Evolutionary conservation across 2,113 vertebrate genomes (phyloP).

Genomic region (Scortum barcoo): DNA sequence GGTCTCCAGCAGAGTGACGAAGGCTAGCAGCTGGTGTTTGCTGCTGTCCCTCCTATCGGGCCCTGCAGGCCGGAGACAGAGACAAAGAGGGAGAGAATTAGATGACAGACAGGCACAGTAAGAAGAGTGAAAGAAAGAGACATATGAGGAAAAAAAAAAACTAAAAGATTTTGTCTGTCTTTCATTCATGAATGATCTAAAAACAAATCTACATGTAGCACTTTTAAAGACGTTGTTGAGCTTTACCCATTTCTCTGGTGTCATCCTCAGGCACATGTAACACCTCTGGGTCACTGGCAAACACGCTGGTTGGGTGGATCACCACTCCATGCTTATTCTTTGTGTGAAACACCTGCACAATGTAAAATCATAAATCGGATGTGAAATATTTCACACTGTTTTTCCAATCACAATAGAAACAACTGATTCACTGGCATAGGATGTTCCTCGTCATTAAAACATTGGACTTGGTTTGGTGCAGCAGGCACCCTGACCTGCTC

Average conservation of each 20-base stretch:
- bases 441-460: not conserved
- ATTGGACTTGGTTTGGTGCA: not conserved
- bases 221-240: not conserved
- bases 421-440: not conserved
- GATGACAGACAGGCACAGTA: not conserved
- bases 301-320: slow-evolving; percentile 92
- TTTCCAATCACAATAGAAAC: fast-evolving
- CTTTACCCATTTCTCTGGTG: slow-evolving; percentile 70
- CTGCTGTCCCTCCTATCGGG: slow-evolving; percentile 80
- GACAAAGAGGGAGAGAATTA: slow-evolving; percentile 8
- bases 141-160: not conserved
- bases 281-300: slow-evolving; percentile 87
- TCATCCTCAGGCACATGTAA: slow-evolving; percentile 81
- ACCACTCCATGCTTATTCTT: slow-evolving; percentile 89
- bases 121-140: slow-evolving; percentile 1
- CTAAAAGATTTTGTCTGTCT: too few species aligned
- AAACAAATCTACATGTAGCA: not conserved
- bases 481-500: slow-evolving; percentile 86
- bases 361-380: not conserved
- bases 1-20: slow-evolving; percentile 94
- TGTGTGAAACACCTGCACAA: slow-evolving; percentile 91
- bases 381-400: not conserved
- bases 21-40: slow-evolving; percentile 91
- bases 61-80: slow-evolving; percentile 25
- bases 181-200: not conserved